Conservation (phyloP, 2,113 vertebrate genomes). For the Semnornis frantzii region DNA sequence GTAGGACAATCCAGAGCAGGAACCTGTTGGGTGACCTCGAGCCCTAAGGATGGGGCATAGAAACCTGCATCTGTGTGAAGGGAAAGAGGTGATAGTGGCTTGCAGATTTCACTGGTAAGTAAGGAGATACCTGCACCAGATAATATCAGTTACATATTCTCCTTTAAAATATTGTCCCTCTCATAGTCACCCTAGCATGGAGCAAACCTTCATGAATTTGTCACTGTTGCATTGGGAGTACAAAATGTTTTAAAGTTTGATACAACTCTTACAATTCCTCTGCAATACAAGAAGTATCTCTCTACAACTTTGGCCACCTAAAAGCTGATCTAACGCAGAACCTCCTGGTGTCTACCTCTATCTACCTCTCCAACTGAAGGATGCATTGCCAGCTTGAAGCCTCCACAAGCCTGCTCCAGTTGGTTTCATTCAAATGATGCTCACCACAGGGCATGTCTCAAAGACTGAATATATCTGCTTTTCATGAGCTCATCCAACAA, state of each 20-base stretch:
- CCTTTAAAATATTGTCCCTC: background rate
- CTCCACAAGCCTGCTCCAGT: background rate
- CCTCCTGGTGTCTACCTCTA: background rate
- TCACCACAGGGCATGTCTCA: background rate
- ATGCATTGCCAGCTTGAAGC: background rate
- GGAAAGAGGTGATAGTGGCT: background rate
- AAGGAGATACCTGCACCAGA: background rate
- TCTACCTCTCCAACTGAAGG: rapidly evolving
- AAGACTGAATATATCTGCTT: background rate
- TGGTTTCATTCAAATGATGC: background rate
- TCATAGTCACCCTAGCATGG: rapidly evolving
- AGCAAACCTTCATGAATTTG: background rate
- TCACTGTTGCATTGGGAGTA: rapidly evolving
- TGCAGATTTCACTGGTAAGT: background rate
- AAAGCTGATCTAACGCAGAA: background rate
- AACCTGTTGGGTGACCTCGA: background rate
- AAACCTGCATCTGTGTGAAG: rapidly evolving
- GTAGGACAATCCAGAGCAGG: background rate
- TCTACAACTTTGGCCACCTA: background rate
- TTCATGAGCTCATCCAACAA: background rate
- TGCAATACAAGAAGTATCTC: background rate
- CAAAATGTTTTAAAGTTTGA: background rate
- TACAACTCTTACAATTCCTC: background rate
- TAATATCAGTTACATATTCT: background rate
- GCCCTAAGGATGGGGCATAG: rapidly evolving